Evolutionary conservation across 2,797 vertebrate genomes (phyloP).

Genomic region (Enteromius paludinosus): DNA sequence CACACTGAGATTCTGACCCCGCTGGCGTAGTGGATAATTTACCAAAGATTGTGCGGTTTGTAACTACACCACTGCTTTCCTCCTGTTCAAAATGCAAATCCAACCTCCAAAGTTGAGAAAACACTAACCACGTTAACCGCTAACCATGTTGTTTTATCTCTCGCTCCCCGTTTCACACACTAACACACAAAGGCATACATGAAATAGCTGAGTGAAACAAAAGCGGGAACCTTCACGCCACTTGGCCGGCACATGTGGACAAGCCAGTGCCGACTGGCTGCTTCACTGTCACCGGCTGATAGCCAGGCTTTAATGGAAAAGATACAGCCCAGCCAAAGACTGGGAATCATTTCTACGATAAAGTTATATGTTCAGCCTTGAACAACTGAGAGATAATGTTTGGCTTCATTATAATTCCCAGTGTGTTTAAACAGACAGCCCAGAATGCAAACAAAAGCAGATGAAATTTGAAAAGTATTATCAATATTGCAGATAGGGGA

Average conservation of each 20-base stretch:
- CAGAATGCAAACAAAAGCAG: slow-evolving; percentile 99
- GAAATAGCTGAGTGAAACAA: slow-evolving; percentile 64
- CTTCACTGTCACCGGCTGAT: slow-evolving; percentile 95
- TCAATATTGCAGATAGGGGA: slow-evolving; percentile 99
- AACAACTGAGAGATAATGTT: slow-evolving; percentile 99
- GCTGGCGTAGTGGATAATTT: neutral
- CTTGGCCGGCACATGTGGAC: slow-evolving; percentile 88
- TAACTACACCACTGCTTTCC: neutral
- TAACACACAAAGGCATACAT: slow-evolving; percentile 43
- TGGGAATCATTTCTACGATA: slow-evolving; percentile 99
- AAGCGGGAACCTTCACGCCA: slow-evolving; percentile 78
- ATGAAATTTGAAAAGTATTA: slow-evolving; percentile 99
- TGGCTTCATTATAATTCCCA: slow-evolving; percentile 99
- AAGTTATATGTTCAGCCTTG: slow-evolving; percentile 99
- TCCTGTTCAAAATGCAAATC: neutral
- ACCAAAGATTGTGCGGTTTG: neutral
- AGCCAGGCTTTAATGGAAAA: slow-evolving; percentile 98
- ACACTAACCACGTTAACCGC: neutral
- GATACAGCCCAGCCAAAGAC: slow-evolving; percentile 98
- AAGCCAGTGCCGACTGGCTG: slow-evolving; percentile 89
- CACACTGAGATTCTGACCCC: neutral
- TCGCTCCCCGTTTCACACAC: slow-evolving; percentile 27
- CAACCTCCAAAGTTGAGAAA: slow-evolving; percentile 17
- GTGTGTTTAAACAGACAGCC: slow-evolving; percentile 99
- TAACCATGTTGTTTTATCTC: neutral